phyloP scores from a whole-genome alignment of 2,113 vertebrate species.

The Lagopus leucura region DNA sequence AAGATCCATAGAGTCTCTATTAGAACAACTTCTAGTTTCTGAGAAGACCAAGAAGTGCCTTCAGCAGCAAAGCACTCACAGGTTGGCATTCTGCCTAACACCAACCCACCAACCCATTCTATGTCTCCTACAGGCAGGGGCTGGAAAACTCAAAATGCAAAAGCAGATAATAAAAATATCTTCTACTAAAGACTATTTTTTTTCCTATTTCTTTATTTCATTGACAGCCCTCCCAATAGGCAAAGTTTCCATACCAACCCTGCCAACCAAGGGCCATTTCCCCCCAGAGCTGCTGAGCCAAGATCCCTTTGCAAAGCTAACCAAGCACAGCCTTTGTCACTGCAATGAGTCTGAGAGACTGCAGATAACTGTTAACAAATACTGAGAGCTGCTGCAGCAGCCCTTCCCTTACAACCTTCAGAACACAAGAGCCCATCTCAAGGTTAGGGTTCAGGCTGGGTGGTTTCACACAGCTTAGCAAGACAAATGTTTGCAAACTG shows the following conservation, averaged over 20 bases:
- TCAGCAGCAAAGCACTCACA: not conserved
- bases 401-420: not conserved
- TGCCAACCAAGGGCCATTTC: not conserved
- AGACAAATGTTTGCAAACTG: not conserved
- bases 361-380: not conserved
- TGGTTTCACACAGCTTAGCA: not conserved
- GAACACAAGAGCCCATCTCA: not conserved
- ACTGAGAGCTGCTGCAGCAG: not conserved
- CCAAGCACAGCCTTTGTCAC: not conserved
- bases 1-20: not conserved
- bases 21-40: not conserved
- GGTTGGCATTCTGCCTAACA: fast-evolving
- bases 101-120: not conserved
- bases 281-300: not conserved
- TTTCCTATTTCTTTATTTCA: not conserved
- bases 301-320: not conserved
- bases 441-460: not conserved
- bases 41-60: not conserved
- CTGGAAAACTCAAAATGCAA: not conserved
- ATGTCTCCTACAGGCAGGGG: not conserved
- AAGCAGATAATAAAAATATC: not conserved
- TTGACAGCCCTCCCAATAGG: not conserved
- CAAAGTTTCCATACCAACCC: not conserved
- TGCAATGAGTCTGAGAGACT: not conserved
- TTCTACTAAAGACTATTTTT: not conserved